Conservation (phyloP, 2,113 vertebrate species). For the Deroptyus accipitrinus region DNA sequence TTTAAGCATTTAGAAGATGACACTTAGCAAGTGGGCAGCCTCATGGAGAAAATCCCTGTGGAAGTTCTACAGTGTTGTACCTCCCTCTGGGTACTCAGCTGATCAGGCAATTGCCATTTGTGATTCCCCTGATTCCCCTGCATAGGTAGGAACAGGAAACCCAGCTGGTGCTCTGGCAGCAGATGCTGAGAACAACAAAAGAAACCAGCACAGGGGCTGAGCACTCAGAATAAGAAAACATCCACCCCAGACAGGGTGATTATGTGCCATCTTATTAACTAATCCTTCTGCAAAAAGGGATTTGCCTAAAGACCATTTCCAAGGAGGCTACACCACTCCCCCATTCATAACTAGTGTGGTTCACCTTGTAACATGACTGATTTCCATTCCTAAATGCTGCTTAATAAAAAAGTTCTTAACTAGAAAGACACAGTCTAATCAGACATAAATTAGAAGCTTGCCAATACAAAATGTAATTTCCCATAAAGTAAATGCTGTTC, state of each 20-base stretch:
- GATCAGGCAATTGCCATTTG: fast-evolving
- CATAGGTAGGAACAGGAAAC: neutral
- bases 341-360: neutral
- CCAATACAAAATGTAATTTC: neutral
- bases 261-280: conserved; percentile 61
- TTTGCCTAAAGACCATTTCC: conserved; percentile 43
- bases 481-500: neutral
- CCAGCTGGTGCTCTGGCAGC: neutral
- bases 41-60: neutral
- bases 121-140: fast-evolving
- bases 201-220: neutral
- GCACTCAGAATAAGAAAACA: neutral
- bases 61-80: fast-evolving
- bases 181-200: neutral
- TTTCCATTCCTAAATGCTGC: neutral
- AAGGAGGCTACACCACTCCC: neutral
- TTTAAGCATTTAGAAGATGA: neutral
- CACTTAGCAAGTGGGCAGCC: neutral
- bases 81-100: neutral
- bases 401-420: neutral
- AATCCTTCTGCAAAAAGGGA: conserved; percentile 48
- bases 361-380: neutral
- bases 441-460: neutral
- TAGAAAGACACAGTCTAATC: neutral
- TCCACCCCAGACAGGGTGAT: neutral